Base-by-base conservation (phyloP, 2,113 vertebrate genomes). In the Siniperca knerii region DNA sequence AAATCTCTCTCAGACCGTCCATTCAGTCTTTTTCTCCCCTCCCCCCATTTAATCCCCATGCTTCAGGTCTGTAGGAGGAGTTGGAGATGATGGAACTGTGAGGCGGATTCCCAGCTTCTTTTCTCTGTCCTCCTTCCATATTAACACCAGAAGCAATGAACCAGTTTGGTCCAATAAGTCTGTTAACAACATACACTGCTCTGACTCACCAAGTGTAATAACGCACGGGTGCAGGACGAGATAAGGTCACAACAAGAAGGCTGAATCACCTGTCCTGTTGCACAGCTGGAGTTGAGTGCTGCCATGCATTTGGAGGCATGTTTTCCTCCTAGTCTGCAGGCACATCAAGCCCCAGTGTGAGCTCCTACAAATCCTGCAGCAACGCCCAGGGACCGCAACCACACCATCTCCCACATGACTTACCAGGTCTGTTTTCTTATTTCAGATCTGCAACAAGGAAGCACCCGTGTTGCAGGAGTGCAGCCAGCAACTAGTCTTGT, bases 301-400 rank as follows among this genome's bases (percentile, higher is more conserved):
- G 82, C 79, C 84, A 75, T 87, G 66, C 62, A 83, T 84, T 57
- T 57, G 50, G 48, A 75, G 64, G 57, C 62, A 81, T 83, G 67
- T 62, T 79, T 89, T 81, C 54, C 55, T 72, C 57, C 61, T 18
- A 44, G 70, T 79, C 79, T 90, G 83, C 88, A 87, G 83, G 75
- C 87, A 79, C 68, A 84, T 79, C 80, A 74, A 90, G 73, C 84
- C 79, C 81, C 77, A 79, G 67, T 18, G 73, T 91, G 84, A 16
- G 6, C 79, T 86, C 65, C 65, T 82, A 81, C 89, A 92, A 90
- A 94, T 91, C 91, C 90, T 85, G 93, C 94, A 95, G 93, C 93
- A 94, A 95, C 92, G 92, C 93, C 93, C 92, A 91, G 92, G 85
- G 90, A 92, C 81, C 64, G 92, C 92, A 91, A 88, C 70, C 90